Percentiles rank a stretch among this genome's conserved stretches.
Conservation (phyloP, 2,797 vertebrate genomes). For the Oophaga sylvatica region DNA sequence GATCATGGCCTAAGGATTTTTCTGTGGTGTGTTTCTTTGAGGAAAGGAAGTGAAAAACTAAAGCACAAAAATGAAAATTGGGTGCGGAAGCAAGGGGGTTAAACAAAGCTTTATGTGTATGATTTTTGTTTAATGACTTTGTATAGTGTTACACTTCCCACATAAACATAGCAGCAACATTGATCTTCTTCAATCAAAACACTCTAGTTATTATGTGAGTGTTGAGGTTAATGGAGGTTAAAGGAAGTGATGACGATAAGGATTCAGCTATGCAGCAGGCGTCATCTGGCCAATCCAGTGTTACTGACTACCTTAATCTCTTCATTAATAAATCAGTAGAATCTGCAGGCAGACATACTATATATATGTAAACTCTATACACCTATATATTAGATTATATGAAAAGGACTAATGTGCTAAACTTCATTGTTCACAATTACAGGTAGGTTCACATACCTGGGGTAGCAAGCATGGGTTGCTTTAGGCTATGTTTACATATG, state of each 20-base stretch:
- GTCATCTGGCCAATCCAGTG: neutral
- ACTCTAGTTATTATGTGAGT: too few species aligned
- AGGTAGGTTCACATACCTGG: neutral
- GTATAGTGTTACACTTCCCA: too few species aligned
- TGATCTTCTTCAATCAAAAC: too few species aligned
- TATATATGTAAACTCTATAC: neutral
- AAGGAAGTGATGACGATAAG: neutral
- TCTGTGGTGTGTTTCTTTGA: too few species aligned
- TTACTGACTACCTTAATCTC: neutral
- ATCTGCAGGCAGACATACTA: neutral
- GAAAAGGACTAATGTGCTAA: neutral
- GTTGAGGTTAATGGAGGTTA: neutral
- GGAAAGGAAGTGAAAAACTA: too few species aligned
- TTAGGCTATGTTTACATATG: neutral
- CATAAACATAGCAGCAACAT: too few species aligned
- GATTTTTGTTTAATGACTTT: too few species aligned
- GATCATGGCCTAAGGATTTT: too few species aligned
- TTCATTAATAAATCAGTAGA: neutral
- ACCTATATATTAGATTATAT: too few species aligned
- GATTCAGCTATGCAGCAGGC: neutral
- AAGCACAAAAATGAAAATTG: too few species aligned
- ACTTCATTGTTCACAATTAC: neutral
- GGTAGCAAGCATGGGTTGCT: neutral
- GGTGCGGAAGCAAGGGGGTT: too few species aligned
- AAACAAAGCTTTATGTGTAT: too few species aligned